Percentiles rank a stretch among this genome's conserved stretches.
Evolutionary conservation across 2,888 invertebrate genomes (phyloP).

Genomic region (Scaptodrosophila latifasciaeformis): DNA sequence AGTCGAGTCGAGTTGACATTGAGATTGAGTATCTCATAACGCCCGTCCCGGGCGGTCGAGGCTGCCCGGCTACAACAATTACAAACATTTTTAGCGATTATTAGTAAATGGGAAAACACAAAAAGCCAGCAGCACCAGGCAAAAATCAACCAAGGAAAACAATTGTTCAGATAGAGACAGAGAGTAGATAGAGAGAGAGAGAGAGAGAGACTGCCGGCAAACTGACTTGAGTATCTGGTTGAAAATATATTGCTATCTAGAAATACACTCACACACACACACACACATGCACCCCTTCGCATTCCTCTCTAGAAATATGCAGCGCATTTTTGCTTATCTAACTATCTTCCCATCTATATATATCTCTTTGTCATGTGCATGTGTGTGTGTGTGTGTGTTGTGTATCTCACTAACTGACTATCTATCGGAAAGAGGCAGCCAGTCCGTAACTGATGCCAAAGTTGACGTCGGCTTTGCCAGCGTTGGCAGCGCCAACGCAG

Average conservation of each 20-base stretch:
- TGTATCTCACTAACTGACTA: no score
- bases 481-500: background rate
- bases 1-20: slow-evolving; percentile 48
- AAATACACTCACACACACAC: slow-evolving; percentile 4
- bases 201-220: slow-evolving; percentile 33
- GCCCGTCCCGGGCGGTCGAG: slow-evolving; percentile 24
- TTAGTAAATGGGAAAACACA: slow-evolving; percentile 36
- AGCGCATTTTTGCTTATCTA: slow-evolving; percentile 37
- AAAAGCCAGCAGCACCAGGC: slow-evolving; percentile 18
- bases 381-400: slow-evolving; percentile 12
- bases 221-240: slow-evolving; percentile 24
- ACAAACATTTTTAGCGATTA: slow-evolving; percentile 57
- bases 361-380: slow-evolving; percentile 4
- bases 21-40: slow-evolving; percentile 36
- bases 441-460: no score
- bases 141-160: slow-evolving; percentile 19
- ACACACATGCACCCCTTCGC: slow-evolving; percentile 22
- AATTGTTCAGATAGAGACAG: slow-evolving; percentile 1
- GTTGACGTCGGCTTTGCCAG: no score
- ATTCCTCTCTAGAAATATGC: slow-evolving; percentile 13
- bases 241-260: slow-evolving; percentile 14
- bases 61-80: slow-evolving; percentile 52
- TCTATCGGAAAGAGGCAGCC: background rate
- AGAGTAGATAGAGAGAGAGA: slow-evolving; percentile 3
- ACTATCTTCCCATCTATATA: slow-evolving; percentile 50